Conservation (phyloP, 2,888 invertebrate genomes). For the Rhamnusium bicolor region DNA sequence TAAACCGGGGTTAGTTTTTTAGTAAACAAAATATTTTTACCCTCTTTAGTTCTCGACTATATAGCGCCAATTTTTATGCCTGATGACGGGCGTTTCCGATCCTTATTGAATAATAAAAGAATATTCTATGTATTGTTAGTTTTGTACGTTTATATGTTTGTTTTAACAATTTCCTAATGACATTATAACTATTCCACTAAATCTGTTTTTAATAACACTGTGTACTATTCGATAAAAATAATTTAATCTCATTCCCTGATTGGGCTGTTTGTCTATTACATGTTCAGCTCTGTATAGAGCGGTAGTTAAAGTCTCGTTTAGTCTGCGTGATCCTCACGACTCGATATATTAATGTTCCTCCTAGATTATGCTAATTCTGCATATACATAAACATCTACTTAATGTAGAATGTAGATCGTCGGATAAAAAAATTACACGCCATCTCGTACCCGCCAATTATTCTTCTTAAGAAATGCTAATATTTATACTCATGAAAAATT, state of each 20-base stretch:
- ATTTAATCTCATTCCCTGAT: conserved; percentile 35
- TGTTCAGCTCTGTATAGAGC: conserved; percentile 51
- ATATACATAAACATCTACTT: conserved; percentile 70
- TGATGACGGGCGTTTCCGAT: no score
- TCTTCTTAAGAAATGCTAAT: conserved; percentile 52
- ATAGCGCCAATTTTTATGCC: no score
- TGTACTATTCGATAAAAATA: conserved; percentile 45
- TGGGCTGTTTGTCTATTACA: conserved; percentile 37
- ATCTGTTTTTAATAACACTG: conserved; percentile 49
- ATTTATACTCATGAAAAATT: conserved; percentile 21
- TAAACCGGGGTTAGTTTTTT: no score
- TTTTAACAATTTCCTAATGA: conserved; percentile 37
- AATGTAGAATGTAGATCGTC: conserved; percentile 63
- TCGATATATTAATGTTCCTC: conserved; percentile 65
- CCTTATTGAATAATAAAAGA: no score
- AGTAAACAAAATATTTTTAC: no score
- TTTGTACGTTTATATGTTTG: background rate
- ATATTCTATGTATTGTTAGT: background rate
- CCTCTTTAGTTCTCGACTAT: no score
- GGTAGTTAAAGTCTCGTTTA: conserved; percentile 65
- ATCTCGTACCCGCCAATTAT: conserved; percentile 59
- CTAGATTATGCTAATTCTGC: conserved; percentile 70
- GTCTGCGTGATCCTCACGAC: conserved; percentile 57
- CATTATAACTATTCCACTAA: conserved; percentile 44
- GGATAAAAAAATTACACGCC: conserved; percentile 62